Evolutionary conservation across 2,888 invertebrate species (phyloP).

Genomic region (Hoplodrina ambigua): DNA sequence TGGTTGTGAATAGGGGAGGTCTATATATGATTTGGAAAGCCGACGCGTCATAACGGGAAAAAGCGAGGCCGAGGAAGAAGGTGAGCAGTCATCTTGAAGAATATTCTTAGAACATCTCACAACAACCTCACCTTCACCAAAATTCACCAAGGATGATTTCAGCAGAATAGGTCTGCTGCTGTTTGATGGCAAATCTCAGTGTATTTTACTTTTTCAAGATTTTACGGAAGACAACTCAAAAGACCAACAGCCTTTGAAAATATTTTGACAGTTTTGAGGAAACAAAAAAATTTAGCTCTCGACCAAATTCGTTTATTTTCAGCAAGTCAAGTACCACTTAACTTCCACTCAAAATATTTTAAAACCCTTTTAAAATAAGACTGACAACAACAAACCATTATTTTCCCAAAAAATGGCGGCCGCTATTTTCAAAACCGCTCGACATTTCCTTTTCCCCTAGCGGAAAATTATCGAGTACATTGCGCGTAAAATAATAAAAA

Average conservation of each 20-base stretch:
- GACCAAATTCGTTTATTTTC: constrained; percentile 6
- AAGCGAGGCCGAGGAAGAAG: too few species aligned
- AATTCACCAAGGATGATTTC: too few species aligned
- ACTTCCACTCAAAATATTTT: constrained; percentile 37
- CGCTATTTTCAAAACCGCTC: constrained; percentile 37
- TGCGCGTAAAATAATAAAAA: constrained; percentile 22
- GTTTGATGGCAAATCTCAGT: background rate
- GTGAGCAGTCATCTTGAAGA: too few species aligned
- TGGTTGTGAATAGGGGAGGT: too few species aligned
- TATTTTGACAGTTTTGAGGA: constrained; percentile 8
- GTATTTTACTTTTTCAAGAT: background rate
- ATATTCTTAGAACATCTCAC: too few species aligned
- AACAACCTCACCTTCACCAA: too few species aligned
- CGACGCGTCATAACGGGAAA: too few species aligned
- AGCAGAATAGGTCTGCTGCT: background rate
- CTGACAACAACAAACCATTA: constrained; percentile 49
- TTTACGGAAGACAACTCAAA: background rate
- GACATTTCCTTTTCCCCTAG: constrained; percentile 27
- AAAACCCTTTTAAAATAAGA: constrained; percentile 52
- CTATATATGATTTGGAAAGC: too few species aligned
- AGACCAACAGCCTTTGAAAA: background rate
- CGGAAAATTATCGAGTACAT: constrained; percentile 27
- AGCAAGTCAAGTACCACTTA: constrained; percentile 40
- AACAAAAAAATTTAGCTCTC: background rate
- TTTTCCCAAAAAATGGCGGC: constrained; percentile 38